Evolutionary conservation across 2,888 invertebrate genomes (phyloP), one percentile per base, ranked within the genome.

Genomic region (Diabrotica balteata): DNA sequence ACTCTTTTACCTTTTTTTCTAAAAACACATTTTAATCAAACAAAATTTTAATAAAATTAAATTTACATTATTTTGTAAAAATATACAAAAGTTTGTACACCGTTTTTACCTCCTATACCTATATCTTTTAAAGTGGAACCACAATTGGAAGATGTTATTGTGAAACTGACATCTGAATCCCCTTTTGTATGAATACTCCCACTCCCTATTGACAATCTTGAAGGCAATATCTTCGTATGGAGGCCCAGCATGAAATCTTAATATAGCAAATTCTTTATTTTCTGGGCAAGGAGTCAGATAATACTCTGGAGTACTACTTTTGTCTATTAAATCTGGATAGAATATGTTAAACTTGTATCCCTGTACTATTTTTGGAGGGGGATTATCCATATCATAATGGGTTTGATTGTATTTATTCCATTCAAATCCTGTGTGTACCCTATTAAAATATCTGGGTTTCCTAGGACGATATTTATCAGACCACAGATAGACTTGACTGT

Each of bases 351-450:
- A 99, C 85, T 99, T 98, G 87, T 99, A 99, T 7, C 99, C 99
- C 85, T 99, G 99, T 0, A 99, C 99, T 80, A 99, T 98, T 87
- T 99, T 99, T 0, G 99, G 99, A 8, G 99, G 99, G 60, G 99
- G 99, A 86, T 99, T 99, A 84, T 99, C 99, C 93, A 98, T 97
- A 84, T 99, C 99, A 85, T 99, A 99, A 86, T 99, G 99, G 2
- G 99, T 99, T 86, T 99, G 99, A 86, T 99, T 99, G 86, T 99
- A 99, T 85, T 99, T 99, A 86, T 99, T 99, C 99, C 99, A 99
- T 81, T 99, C 99, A 85, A 99, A 99, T 11, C 99, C 99, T 0
- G 95, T 95, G 82, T 95, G 95, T 5, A 95, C 95, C 66, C 95
- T 87, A 87, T 99, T 99, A 86, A 99, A 98, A 86, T 99, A 99